A percentile compares a stretch with the other conserved stretches of the same genome.
Conservation (phyloP, 2,797 vertebrate genomes). For the Thunnus albacares region DNA sequence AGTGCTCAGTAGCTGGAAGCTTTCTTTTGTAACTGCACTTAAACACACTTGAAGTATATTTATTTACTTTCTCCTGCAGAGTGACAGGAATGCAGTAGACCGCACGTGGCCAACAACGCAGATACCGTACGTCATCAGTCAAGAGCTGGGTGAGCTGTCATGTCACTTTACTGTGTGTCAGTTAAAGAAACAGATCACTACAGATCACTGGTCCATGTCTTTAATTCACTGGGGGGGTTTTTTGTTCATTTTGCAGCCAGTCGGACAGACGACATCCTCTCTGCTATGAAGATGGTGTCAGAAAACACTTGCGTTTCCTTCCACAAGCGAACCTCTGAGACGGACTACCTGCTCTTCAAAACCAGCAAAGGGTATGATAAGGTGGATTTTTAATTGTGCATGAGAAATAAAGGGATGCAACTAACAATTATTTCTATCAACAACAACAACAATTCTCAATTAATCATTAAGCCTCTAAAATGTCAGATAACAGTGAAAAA, state of each 20-base stretch:
- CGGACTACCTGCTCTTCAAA: conserved; percentile 64
- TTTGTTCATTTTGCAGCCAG: conserved; percentile 10
- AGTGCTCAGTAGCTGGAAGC: no score
- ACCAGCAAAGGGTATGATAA: conserved; percentile 36
- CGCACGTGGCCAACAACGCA: conserved; percentile 23
- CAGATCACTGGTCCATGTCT: fast-evolving
- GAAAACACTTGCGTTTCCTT: conserved; percentile 74
- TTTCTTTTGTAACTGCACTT: no score
- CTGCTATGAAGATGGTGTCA: conserved; percentile 71
- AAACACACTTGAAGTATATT: neutral
- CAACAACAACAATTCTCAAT: no score
- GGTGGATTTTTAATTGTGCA: neutral
- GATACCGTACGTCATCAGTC: conserved; percentile 64
- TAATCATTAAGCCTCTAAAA: no score
- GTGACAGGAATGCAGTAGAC: conserved; percentile 51
- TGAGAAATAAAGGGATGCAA: neutral
- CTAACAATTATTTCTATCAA: neutral
- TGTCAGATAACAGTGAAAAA: no score
- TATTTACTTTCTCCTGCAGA: conserved; percentile 33
- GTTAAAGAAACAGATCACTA: neutral
- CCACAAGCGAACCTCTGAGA: conserved; percentile 47
- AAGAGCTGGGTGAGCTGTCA: conserved; percentile 48
- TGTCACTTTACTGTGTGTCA: no score
- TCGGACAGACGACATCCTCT: conserved; percentile 32
- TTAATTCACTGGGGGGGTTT: neutral